Evolutionary conservation across 2,888 invertebrate genomes (phyloP).

Genomic region (Pinctada fucata): DNA sequence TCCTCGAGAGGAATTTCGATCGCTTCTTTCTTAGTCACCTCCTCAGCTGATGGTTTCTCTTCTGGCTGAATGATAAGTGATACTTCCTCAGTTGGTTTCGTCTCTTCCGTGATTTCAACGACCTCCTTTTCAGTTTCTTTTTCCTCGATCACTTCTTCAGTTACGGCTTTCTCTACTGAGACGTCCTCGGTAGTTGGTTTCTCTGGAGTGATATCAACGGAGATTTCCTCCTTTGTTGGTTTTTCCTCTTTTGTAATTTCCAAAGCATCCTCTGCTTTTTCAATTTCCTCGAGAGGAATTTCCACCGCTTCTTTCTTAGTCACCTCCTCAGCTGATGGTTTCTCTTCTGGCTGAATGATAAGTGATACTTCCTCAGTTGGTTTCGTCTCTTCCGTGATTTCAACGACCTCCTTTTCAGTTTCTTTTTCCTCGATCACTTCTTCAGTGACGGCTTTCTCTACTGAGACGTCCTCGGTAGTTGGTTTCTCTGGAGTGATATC

Average conservation of each 20-base stretch:
- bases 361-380: constrained; percentile 10
- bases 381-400: constrained; percentile 28
- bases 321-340: constrained; percentile 15
- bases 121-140: constrained; percentile 5
- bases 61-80: no score
- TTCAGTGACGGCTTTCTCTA: constrained; percentile 19
- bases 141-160: constrained; percentile 6
- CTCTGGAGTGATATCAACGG: constrained; percentile 28
- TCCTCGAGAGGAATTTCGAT: no score
- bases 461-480: constrained; percentile 18
- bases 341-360: constrained; percentile 4
- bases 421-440: constrained; percentile 20
- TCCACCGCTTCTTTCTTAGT: constrained; percentile 6
- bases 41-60: no score
- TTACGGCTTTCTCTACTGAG: background rate
- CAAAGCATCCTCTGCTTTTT: constrained; percentile 12
- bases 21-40: no score
- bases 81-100: constrained; percentile 15
- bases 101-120: constrained; percentile 1
- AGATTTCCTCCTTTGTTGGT: constrained; percentile 8
- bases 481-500: constrained; percentile 11
- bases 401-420: constrained; percentile 17
- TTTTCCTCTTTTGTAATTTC: constrained; percentile 4
- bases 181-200: constrained; percentile 16
- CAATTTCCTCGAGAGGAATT: constrained; percentile 11